Evolutionary conservation across 2,113 vertebrate genomes (phyloP).

Genomic region (Microtus ochrogaster): DNA sequence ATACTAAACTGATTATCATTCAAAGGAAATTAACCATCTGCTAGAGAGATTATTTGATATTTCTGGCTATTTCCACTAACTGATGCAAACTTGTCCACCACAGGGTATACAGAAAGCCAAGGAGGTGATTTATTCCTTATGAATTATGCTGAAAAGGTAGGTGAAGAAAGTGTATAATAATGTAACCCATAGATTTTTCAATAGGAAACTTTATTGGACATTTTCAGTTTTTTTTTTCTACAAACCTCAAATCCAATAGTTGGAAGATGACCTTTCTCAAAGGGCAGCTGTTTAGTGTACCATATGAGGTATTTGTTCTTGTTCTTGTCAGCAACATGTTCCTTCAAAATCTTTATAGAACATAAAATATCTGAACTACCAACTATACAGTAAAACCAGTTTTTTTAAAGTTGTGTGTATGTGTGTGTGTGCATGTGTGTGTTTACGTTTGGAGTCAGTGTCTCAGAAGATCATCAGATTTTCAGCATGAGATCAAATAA

Average conservation of each 20-base stretch:
- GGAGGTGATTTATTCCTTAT: constrained; percentile 41
- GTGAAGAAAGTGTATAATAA: background rate
- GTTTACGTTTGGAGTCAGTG: background rate
- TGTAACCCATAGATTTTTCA: background rate
- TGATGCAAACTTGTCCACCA: constrained; percentile 24
- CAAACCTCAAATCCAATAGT: background rate
- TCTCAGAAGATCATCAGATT: background rate
- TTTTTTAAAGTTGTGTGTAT: background rate
- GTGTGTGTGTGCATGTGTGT: background rate
- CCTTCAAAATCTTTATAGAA: constrained; percentile 48
- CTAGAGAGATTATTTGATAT: constrained; percentile 48
- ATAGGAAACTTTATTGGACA: background rate
- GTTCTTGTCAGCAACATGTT: background rate
- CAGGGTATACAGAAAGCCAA: background rate
- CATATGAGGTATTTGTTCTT: background rate
- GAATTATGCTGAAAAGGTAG: constrained; percentile 28
- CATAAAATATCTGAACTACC: background rate
- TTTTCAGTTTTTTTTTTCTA: background rate
- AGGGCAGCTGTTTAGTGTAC: background rate
- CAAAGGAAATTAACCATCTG: constrained; percentile 46
- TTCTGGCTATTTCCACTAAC: constrained; percentile 9
- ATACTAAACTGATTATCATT: constrained; percentile 53
- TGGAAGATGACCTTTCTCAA: background rate
- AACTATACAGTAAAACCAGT: background rate
- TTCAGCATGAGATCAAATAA: background rate